phyloP scores from a whole-genome alignment of 2,113 vertebrate species.

The Ahaetulla prasina region DNA sequence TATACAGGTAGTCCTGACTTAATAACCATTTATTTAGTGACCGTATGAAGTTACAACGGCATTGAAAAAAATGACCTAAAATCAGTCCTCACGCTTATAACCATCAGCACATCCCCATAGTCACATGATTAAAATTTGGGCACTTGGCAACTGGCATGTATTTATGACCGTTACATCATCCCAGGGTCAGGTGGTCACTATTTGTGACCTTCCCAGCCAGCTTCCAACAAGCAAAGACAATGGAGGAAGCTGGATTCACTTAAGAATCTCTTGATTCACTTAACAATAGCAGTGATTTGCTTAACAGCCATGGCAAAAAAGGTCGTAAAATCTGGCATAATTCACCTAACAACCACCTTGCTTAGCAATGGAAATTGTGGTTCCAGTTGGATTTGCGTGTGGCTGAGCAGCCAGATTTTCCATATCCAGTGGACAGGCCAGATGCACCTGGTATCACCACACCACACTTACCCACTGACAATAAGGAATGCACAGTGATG shows the following conservation, averaged over 20 bases:
- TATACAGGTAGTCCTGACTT: background rate
- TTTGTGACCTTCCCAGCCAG: background rate
- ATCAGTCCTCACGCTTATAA: background rate
- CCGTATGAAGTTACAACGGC: background rate
- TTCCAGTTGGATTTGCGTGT: background rate
- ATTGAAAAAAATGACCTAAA: background rate
- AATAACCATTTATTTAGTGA: background rate
- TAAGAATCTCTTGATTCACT: background rate
- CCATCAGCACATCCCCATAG: background rate
- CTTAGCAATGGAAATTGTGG: background rate
- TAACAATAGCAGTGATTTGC: background rate
- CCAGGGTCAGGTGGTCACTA: background rate
- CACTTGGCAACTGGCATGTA: background rate
- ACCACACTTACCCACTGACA: no score
- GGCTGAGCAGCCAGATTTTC: no score
- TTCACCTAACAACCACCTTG: background rate
- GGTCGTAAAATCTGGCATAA: background rate
- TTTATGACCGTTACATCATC: background rate
- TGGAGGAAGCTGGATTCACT: background rate
- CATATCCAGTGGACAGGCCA: no score
- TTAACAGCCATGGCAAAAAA: background rate
- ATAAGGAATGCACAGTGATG: no score
- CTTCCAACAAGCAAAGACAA: background rate
- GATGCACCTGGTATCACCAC: no score
- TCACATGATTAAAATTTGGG: background rate